phyloP scores from a whole-genome alignment of 2,797 vertebrate species.

The Gorsachius magnificus region DNA sequence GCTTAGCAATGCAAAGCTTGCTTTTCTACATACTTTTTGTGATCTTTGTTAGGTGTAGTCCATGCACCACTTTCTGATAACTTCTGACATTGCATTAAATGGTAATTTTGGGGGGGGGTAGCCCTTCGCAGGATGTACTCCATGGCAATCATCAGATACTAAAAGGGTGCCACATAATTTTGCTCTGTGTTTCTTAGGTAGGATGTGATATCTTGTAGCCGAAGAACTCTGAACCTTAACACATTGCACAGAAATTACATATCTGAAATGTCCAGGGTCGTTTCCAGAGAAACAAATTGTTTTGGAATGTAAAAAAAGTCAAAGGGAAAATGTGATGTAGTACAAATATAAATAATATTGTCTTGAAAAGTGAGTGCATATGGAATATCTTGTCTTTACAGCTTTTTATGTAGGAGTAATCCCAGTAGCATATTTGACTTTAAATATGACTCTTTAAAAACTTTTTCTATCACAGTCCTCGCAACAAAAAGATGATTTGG shows the following conservation, averaged over 20 bases:
- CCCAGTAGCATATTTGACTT: background rate
- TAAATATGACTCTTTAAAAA: too few species aligned
- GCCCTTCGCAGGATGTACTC: background rate
- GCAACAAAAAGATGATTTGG: background rate
- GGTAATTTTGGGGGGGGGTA: background rate
- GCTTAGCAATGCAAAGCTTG: background rate
- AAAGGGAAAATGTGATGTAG: background rate
- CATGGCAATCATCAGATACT: background rate
- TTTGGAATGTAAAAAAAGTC: background rate
- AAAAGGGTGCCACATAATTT: background rate
- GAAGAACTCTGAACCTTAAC: background rate
- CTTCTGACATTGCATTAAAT: background rate
- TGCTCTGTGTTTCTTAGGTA: background rate
- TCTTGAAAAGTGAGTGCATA: background rate
- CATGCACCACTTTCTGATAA: background rate
- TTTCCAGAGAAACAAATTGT: background rate
- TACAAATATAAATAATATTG: background rate
- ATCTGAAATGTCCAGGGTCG: background rate
- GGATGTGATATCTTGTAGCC: background rate
- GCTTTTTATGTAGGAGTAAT: background rate
- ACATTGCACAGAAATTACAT: fast-evolving
- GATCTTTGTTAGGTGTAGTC: background rate
- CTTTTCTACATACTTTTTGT: background rate
- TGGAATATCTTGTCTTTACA: background rate
- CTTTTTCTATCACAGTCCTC: background rate